Percentiles rank a stretch among this genome's conserved stretches.
phyloP scores from a whole-genome alignment of 2,113 vertebrate genomes.

The Podarcis raffonei region DNA sequence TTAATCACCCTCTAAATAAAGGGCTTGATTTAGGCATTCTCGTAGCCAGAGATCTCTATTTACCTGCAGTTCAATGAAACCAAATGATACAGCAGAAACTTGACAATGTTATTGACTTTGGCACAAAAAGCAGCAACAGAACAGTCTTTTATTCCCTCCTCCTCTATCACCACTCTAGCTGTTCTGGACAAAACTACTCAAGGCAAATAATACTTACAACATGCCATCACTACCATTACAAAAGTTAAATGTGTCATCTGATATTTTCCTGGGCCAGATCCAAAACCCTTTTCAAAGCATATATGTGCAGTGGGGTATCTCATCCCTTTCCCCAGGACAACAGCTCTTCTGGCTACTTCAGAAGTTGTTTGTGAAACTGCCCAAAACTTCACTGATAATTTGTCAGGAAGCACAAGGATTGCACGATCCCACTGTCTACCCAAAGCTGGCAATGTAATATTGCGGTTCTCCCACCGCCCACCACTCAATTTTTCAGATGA shows the following conservation, averaged over 20 bases:
- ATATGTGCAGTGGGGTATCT: not conserved
- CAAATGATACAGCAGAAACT: not conserved
- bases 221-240: not conserved
- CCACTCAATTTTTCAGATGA: not conserved
- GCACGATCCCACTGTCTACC: not conserved
- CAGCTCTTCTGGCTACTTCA: not conserved
- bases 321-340: too few species aligned
- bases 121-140: not conserved
- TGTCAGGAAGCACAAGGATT: not conserved
- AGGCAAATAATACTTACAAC: constrained; percentile 1
- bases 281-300: not conserved
- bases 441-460: not conserved
- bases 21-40: not conserved
- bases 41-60: not conserved
- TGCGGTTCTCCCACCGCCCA: not conserved
- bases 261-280: not conserved
- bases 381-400: not conserved
- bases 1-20: constrained; percentile 8
- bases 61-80: constrained; percentile 7
- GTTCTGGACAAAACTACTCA: not conserved
- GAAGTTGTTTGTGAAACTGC: not conserved
- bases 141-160: constrained; percentile 11
- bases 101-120: not conserved
- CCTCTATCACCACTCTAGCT: not conserved
- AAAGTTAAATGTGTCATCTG: not conserved